Conservation (phyloP, 2,888 invertebrate genomes). For the Trichogramma evanescens region DNA sequence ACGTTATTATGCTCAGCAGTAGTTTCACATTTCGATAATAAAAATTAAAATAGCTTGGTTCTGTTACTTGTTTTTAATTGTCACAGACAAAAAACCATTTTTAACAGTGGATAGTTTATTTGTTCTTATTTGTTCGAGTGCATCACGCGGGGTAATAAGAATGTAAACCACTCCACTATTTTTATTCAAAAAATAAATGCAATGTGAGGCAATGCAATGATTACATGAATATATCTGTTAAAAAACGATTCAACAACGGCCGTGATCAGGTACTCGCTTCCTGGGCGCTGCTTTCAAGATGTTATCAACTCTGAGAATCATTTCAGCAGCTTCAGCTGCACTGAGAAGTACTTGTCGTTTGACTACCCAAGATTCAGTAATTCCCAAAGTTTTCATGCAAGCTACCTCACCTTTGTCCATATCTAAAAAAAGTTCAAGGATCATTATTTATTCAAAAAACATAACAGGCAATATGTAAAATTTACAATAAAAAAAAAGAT, state of each 20-base stretch:
- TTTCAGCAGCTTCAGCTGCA: conserved; percentile 95
- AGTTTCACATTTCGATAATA: too few relatives aligned
- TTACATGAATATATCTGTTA: conserved; percentile 9
- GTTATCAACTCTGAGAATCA: conserved; percentile 97
- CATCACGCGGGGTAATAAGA: too few relatives aligned
- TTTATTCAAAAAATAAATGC: conserved; percentile 1
- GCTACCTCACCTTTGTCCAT: conserved; percentile 83
- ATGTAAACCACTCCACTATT: too few relatives aligned
- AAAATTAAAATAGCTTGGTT: too few relatives aligned
- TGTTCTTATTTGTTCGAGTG: too few relatives aligned
- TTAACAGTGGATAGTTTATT: too few relatives aligned
- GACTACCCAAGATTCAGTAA: conserved; percentile 95
- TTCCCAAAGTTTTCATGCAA: conserved; percentile 85
- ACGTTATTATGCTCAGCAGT: too few relatives aligned
- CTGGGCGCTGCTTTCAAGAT: conserved; percentile 90
- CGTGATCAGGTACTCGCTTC: conserved; percentile 77
- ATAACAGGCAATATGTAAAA: conserved; percentile 30
- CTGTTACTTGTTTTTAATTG: too few relatives aligned
- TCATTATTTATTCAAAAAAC: not conserved
- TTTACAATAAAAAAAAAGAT: not conserved
- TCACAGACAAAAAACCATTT: too few relatives aligned
- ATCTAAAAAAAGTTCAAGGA: conserved; percentile 51
- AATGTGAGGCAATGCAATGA: conserved; percentile 11
- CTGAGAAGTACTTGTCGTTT: conserved; percentile 92
- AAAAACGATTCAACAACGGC: conserved; percentile 60